These are phyloP conservation scores for Fregetta grallaria DNA, from an alignment of 2,113 vertebrate species.

Conservation along the genomic window DNA sequence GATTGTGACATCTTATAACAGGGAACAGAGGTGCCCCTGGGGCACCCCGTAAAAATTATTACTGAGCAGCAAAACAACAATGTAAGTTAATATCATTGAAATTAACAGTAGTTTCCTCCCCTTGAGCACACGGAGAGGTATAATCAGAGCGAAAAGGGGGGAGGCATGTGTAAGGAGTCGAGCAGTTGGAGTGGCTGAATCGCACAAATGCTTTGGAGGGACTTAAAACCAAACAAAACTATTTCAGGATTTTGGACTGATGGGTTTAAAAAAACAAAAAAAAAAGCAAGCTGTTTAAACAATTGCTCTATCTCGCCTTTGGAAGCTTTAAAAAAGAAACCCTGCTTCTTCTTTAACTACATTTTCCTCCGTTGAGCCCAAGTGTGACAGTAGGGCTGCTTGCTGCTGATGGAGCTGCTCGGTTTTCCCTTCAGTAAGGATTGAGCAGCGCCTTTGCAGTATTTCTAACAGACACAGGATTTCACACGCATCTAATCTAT, in stretches of 20 bases:
- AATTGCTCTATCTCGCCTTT: background rate
- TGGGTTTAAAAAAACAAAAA: background rate
- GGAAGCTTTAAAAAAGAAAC: slow-evolving; percentile 31
- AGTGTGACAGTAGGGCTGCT: background rate
- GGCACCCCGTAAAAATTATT: slow-evolving; percentile 70
- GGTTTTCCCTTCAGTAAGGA: background rate
- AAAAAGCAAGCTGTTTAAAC: background rate
- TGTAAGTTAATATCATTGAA: slow-evolving; percentile 72
- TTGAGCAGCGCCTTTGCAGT: background rate
- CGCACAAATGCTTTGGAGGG: background rate
- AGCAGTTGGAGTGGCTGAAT: slow-evolving; percentile 10
- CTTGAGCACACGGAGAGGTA: slow-evolving; percentile 62
- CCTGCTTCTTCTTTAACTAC: background rate
- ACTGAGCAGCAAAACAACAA: slow-evolving; percentile 67
- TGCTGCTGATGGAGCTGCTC: background rate
- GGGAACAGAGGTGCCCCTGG: slow-evolving; percentile 61
- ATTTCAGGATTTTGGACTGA: background rate
- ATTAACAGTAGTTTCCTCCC: slow-evolving; percentile 66
- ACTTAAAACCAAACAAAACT: background rate
- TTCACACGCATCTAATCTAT: background rate
- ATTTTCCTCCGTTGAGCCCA: background rate
- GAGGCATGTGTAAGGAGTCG: background rate
- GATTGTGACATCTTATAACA: slow-evolving; percentile 61
- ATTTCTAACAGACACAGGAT: background rate
- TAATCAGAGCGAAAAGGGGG: slow-evolving; percentile 46